These are phyloP conservation scores for Anomalospiza imberbis DNA, from an alignment of 2,797 vertebrate genomes.

Conservation along the genomic window DNA sequence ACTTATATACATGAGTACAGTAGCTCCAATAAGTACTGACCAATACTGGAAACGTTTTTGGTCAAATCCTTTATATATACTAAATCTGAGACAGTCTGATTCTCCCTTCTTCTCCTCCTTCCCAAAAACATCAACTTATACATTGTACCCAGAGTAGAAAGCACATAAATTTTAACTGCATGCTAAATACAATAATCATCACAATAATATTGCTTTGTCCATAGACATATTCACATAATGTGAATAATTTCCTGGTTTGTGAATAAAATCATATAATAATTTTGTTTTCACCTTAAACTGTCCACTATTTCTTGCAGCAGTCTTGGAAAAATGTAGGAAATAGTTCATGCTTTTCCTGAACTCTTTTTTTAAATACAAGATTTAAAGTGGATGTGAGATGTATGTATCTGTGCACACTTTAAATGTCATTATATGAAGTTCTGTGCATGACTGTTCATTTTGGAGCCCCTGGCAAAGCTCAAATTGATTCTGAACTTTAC, in stretches of 20 bases:
- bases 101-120: neutral
- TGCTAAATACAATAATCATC: neutral
- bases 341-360: neutral
- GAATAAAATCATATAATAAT: neutral
- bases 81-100: neutral
- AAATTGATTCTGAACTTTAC: slow-evolving; percentile 6
- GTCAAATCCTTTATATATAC: neutral
- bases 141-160: neutral
- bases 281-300: neutral
- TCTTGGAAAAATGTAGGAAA: neutral
- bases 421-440: neutral
- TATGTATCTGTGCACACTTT: neutral
- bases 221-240: neutral
- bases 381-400: neutral
- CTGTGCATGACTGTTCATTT: neutral
- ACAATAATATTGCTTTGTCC: neutral
- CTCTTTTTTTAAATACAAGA: slow-evolving; percentile 10
- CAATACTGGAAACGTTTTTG: neutral
- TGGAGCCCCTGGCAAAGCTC: neutral
- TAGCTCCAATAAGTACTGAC: neutral
- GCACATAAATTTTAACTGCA: neutral
- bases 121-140: neutral
- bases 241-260: neutral
- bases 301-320: neutral
- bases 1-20: neutral